Percentiles rank a stretch among this genome's conserved stretches.
Evolutionary conservation across 2,888 invertebrate species (phyloP).

Genomic region (Drosophila maculinotata): DNA sequence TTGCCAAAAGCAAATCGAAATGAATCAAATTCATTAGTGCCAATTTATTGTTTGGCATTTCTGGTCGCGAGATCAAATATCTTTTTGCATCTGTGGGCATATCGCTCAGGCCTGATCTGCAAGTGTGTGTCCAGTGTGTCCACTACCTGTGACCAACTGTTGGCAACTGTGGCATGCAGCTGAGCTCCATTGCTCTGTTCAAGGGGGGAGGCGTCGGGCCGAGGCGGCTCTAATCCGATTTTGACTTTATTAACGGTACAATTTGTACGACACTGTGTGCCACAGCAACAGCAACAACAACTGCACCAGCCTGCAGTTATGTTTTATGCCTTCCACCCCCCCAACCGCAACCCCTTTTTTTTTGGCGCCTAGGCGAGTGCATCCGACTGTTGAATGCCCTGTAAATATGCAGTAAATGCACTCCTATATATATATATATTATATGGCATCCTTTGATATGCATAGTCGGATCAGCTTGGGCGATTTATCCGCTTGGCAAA

Average conservation of each 20-base stretch:
- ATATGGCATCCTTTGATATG: too few species aligned
- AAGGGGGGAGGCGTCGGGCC: constrained; percentile 23
- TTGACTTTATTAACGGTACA: constrained; percentile 77
- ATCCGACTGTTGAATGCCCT: constrained; percentile 2
- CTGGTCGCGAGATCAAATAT: constrained; percentile 48
- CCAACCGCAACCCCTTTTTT: not conserved
- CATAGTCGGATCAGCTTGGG: too few species aligned
- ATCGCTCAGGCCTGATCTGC: constrained; percentile 15
- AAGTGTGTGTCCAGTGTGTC: constrained; percentile 18
- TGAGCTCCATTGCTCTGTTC: constrained; percentile 34
- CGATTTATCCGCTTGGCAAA: too few species aligned
- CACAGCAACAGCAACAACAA: constrained; percentile 33
- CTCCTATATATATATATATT: too few species aligned
- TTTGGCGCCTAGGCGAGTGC: not conserved
- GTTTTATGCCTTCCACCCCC: not conserved
- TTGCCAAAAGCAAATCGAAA: constrained; percentile 70
- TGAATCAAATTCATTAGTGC: constrained; percentile 78
- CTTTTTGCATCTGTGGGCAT: constrained; percentile 25
- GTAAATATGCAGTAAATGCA: not conserved
- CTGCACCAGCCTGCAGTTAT: constrained; percentile 31
- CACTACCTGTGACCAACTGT: constrained; percentile 35
- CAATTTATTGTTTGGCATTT: constrained; percentile 69
- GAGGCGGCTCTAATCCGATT: constrained; percentile 73
- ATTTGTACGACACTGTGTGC: constrained; percentile 75
- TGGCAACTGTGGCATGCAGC: constrained; percentile 50